Evolutionary conservation across 2,797 vertebrate genomes (phyloP).

Genomic region (Sardinella longiceps): DNA sequence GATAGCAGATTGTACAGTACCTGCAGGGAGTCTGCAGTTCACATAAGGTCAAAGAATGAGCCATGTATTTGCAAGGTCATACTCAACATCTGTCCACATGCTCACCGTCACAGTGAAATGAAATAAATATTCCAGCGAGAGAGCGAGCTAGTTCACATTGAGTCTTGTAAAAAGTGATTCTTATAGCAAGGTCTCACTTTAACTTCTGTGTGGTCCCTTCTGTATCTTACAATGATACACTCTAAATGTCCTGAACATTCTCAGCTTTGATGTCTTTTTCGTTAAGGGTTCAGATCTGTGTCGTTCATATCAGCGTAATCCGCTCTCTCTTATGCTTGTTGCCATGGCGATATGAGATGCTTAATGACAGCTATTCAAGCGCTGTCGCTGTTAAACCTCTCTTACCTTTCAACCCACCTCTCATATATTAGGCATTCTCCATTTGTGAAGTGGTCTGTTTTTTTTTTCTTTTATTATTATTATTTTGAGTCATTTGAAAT

Average conservation of each 20-base stretch:
- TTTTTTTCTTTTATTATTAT: no score
- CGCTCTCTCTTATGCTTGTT: conserved; percentile 41
- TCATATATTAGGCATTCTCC: not conserved
- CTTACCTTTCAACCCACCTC: not conserved
- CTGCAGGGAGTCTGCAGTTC: not conserved
- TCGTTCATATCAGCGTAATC: conserved; percentile 15
- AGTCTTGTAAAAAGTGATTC: not conserved
- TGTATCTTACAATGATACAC: not conserved
- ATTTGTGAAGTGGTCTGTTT: not conserved
- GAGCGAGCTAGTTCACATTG: not conserved
- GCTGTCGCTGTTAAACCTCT: not conserved
- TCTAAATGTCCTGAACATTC: conserved; percentile 21
- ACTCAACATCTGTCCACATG: not conserved
- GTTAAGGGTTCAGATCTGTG: not conserved
- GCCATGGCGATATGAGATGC: conserved; percentile 44
- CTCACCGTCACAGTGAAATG: not conserved
- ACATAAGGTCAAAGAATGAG: not conserved
- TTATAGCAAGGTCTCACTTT: not conserved
- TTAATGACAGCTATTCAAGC: conserved; percentile 16
- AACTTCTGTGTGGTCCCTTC: not conserved
- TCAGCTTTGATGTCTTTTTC: not conserved
- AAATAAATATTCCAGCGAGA: not conserved
- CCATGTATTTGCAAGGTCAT: not conserved
- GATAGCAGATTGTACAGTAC: no score
- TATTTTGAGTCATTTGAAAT: not conserved